Conservation (phyloP, 2,797 vertebrate species). For the Synanceia verrucosa region DNA sequence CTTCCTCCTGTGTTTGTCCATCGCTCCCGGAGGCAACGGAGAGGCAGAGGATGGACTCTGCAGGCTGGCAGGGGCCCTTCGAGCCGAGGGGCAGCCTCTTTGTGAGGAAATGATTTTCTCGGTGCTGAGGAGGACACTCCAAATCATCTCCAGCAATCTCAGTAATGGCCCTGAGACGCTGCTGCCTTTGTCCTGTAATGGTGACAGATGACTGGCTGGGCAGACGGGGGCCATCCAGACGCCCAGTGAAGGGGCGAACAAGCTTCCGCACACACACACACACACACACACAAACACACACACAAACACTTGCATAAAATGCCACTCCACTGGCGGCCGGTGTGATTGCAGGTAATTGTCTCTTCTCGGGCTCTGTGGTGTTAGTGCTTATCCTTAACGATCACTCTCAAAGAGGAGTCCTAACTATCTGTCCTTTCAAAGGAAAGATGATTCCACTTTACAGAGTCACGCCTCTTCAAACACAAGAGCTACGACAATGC, state of each 20-base stretch:
- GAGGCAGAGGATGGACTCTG: constrained; percentile 38
- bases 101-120: constrained; percentile 85
- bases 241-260: constrained; percentile 57
- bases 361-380: constrained; percentile 68
- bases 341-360: constrained; percentile 81
- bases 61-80: constrained; percentile 57
- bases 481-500: constrained; percentile 42
- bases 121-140: constrained; percentile 84
- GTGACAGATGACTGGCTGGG: constrained; percentile 82
- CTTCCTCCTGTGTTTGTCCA: constrained; percentile 26
- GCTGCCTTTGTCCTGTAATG: constrained; percentile 84
- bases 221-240: constrained; percentile 72
- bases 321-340: constrained; percentile 64
- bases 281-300: constrained; percentile 48
- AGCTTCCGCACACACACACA: constrained; percentile 37
- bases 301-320: constrained; percentile 79
- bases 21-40: constrained; percentile 37
- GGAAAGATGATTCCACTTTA: constrained; percentile 80
- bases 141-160: constrained; percentile 89
- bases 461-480: constrained; percentile 62
- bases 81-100: constrained; percentile 68
- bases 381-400: constrained; percentile 79
- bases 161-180: constrained; percentile 85
- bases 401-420: constrained; percentile 70
- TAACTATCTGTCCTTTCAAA: constrained; percentile 76